Base-by-base conservation (phyloP, 1,140 invertebrate genomes). In the Lepidostoma basale region DNA sequence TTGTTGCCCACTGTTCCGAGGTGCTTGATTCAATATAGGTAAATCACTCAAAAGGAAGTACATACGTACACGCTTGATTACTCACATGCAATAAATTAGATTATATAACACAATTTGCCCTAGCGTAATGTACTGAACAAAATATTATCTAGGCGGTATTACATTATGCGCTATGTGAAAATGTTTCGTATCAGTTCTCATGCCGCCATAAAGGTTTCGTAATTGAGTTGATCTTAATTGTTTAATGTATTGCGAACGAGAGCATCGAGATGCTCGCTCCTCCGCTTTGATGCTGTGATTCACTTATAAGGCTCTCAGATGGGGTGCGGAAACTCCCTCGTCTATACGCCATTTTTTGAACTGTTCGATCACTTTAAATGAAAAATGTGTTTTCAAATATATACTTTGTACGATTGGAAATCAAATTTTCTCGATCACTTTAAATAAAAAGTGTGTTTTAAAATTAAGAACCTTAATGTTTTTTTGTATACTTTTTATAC, bases 161-260 rank as follows among this genome's bases (percentile, higher is more conserved):
- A 22, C 23, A 10, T 47, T 20, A 47, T 20, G 23, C 12, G 0
- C 5, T 33, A 3, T 54, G 49, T 36, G 2, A 45, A 39, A 59
- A 39, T 59, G 18, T 18, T 16, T 59, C 33, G 9, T 18, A 39
- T 59, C 30, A 20, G 33, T 22, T 18, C 30, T 26, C n/a, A 33
- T 16, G 26, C 52, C 52, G 14, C 22, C 36, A n/a, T 39, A 23
- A 12, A 39, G 54, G 54, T 40, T 40, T 3, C 5, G 16, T 59
- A 59, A 59, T 59, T 40, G 54, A 59, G 33, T 59, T 59, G 54
- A 22, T 12, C 23, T 14, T 59, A 59, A 59, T 59, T 59, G 54
- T 59, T 59, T 23, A 59, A 59, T 59, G 54, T 59, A 59, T 59
- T 59, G 54, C 18, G 54, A 59, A 59, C 33, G n/a, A 40, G 54